phyloP scores from a whole-genome alignment of 2,888 invertebrate genomes.

The Sarcophaga subvicina region DNA sequence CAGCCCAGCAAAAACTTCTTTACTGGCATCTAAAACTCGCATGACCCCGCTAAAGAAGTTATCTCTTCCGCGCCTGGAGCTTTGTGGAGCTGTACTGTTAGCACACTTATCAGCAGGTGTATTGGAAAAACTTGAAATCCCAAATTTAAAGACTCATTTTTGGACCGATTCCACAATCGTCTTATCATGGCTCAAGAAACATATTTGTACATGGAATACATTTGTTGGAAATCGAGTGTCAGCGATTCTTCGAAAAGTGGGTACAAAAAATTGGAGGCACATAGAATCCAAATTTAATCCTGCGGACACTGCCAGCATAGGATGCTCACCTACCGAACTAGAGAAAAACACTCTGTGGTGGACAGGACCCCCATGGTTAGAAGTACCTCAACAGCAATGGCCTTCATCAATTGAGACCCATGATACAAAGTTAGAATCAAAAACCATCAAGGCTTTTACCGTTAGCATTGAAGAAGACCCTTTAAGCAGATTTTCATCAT shows the following conservation, averaged over 20 bases:
- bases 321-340: background rate
- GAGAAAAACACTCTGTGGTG: background rate
- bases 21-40: constrained; percentile 3
- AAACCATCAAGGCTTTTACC: background rate
- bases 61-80: too few species aligned
- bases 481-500: constrained; percentile 4
- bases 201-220: background rate
- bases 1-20: background rate
- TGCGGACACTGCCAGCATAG: background rate
- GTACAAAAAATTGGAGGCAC: background rate
- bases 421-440: background rate
- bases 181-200: constrained; percentile 9
- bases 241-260: background rate
- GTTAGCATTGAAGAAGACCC: background rate
- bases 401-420: background rate
- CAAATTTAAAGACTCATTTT: background rate
- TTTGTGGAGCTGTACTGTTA: too few species aligned
- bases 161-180: constrained; percentile 12
- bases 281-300: constrained; percentile 2
- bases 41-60: too few species aligned
- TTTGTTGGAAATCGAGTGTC: constrained; percentile 9
- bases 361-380: background rate
- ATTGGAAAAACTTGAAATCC: background rate
- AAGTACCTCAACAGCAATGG: background rate
- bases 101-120: too few species aligned